Conservation (phyloP, 2,797 vertebrate species). For the Cyprinodon diabolis region DNA sequence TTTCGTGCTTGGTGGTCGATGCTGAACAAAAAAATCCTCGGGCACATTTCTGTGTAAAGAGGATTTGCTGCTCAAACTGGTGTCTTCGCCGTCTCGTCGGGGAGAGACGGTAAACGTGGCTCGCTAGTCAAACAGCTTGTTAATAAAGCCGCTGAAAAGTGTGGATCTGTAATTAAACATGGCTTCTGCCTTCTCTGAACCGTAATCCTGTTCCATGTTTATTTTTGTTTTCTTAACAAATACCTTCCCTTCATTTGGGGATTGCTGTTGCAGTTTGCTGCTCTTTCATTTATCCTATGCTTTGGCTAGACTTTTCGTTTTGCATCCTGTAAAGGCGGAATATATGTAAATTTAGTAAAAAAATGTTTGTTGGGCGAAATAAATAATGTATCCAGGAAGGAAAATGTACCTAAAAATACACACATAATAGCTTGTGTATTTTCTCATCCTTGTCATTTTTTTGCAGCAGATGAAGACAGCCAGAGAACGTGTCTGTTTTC, state of each 20-base stretch:
- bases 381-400: background rate
- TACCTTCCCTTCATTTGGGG: background rate
- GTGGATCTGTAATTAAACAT: slow-evolving; percentile 60
- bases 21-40: slow-evolving; percentile 53
- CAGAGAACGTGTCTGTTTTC: slow-evolving; percentile 25
- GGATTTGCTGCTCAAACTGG: slow-evolving; percentile 57
- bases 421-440: background rate
- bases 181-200: background rate
- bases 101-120: slow-evolving; percentile 39
- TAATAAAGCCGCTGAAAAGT: slow-evolving; percentile 65
- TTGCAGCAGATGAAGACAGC: slow-evolving; percentile 2
- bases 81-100: slow-evolving; percentile 33
- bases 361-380: background rate
- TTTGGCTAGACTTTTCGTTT: background rate
- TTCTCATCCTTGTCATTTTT: background rate
- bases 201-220: background rate
- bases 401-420: background rate
- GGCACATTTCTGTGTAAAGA: slow-evolving; percentile 64
- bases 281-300: background rate
- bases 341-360: background rate
- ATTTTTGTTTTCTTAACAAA: slow-evolving; percentile 2
- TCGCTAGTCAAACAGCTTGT: slow-evolving; percentile 65
- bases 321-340: background rate
- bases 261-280: background rate
- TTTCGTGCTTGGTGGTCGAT: slow-evolving; percentile 42